phyloP scores from a whole-genome alignment of 2,113 vertebrate genomes.

The Pteronura brasiliensis region DNA sequence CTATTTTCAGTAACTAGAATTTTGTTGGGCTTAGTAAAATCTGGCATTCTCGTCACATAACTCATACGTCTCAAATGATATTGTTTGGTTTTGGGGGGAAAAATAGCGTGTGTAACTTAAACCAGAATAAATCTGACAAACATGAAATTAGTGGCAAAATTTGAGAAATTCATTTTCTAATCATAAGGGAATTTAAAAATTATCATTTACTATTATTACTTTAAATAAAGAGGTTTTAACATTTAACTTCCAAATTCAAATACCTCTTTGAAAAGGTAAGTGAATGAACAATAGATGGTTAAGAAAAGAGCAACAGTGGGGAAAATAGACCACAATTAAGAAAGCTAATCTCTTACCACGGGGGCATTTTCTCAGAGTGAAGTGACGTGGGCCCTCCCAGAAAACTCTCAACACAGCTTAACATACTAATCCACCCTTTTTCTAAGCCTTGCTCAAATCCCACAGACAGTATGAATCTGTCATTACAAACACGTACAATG shows the following conservation, averaged over 20 bases:
- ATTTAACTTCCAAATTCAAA: background rate
- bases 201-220: background rate
- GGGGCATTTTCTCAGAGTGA: background rate
- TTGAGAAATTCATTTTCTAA: background rate
- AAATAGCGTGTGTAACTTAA: background rate
- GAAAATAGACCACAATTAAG: background rate
- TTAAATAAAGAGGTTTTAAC: constrained; percentile 7
- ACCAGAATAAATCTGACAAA: background rate
- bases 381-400: background rate
- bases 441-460: background rate
- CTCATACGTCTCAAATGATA: background rate
- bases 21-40: background rate
- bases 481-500: background rate
- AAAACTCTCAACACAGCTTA: background rate
- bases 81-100: background rate
- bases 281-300: background rate
- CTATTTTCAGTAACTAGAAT: background rate
- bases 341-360: background rate
- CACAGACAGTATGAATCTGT: background rate
- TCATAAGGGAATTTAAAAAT: background rate
- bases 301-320: background rate
- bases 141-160: background rate
- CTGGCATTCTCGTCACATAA: background rate
- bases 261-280: background rate
- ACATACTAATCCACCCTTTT: background rate